Evolutionary conservation across 2,888 invertebrate species (phyloP), one percentile per base, ranked within the genome.

Genomic region (Micoletzkya japonica): DNA sequence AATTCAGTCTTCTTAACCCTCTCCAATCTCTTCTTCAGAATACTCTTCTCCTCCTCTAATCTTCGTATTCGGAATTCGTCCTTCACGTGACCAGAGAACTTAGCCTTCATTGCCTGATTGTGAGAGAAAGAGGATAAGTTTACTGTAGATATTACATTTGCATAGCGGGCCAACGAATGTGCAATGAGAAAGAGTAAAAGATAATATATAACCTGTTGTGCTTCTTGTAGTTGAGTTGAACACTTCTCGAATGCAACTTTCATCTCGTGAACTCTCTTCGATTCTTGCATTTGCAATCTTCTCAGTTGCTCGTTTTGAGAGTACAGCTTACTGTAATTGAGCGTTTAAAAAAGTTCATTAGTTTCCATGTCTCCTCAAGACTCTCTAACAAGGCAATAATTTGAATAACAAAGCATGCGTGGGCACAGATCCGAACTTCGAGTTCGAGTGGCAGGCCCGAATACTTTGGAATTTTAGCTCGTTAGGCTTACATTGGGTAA

Each of bases 171-270:
- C 44, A 10, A 44, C 20, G 70, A 3, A 39, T 70, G 60, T 17
- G 56, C 37, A 20, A 17, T 28, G 36, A 50, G 59, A 26, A 50
- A 54, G 49, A 66, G 58, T 56, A 37, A 59, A 69, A 37, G 4
- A 56, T 6, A 70, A 28, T 4, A 28, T 59, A 32, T 14, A 28
- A 76, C 76, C 57, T 73, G 59, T 85, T 96, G 95, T 2, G 95
- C 94, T 86, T 96, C 96, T 84, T 94, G 95, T 91, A 97, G 92
- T 88, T 97, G 96, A 7, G 95, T 92, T 87, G 95, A 94, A 87
- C 96, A 95, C 87, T 97, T 96, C 87, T 97, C 96, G 75, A 96
- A 90, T 90, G 96, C 95, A 76, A 97, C 89, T 87, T 96, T 95
- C 34, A 97, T 90, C 87, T 97, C 97, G 0, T 94, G 88, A 37